Percentiles rank a stretch among this genome's conserved stretches.
Evolutionary conservation across 2,113 vertebrate genomes (phyloP).

Genomic region (Vanacampus margaritifer): DNA sequence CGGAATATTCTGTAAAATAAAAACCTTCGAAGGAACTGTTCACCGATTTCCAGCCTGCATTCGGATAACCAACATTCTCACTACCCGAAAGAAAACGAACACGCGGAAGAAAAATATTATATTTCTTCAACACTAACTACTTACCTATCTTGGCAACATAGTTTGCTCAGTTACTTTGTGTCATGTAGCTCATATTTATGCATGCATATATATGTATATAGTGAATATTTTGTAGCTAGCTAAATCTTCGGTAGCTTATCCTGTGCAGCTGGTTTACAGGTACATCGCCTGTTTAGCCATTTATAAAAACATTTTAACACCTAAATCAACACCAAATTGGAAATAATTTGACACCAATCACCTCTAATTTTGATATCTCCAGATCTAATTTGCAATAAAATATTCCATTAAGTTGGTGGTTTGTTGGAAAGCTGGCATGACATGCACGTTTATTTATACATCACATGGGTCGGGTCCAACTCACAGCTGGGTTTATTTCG

Average conservation of each 20-base stretch:
- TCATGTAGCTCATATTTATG: no score
- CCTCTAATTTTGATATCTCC: slow-evolving; percentile 45
- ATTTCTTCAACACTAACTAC: no score
- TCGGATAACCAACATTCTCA: no score
- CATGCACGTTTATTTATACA: slow-evolving; percentile 74
- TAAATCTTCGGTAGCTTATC: no score
- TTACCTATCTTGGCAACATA: not conserved
- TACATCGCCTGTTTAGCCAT: not conserved
- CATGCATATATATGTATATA: not conserved
- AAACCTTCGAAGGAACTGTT: no score
- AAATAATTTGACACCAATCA: slow-evolving; percentile 37
- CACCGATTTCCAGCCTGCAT: no score
- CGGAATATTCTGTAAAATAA: no score
- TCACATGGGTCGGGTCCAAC: slow-evolving; percentile 68
- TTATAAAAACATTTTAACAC: slow-evolving; percentile 25
- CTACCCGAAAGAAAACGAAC: no score
- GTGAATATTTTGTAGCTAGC: no score
- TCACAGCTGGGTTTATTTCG: slow-evolving; percentile 73
- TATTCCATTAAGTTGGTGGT: slow-evolving; percentile 57
- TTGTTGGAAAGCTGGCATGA: slow-evolving; percentile 68
- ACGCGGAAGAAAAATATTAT: no score
- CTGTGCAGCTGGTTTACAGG: not conserved
- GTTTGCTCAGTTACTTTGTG: not conserved
- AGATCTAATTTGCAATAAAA: slow-evolving; percentile 69
- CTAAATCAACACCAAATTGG: slow-evolving; percentile 26